These are phyloP conservation scores for Chloroceryle inda DNA, from an alignment of 2,797 vertebrate genomes.

Conservation along the genomic window DNA sequence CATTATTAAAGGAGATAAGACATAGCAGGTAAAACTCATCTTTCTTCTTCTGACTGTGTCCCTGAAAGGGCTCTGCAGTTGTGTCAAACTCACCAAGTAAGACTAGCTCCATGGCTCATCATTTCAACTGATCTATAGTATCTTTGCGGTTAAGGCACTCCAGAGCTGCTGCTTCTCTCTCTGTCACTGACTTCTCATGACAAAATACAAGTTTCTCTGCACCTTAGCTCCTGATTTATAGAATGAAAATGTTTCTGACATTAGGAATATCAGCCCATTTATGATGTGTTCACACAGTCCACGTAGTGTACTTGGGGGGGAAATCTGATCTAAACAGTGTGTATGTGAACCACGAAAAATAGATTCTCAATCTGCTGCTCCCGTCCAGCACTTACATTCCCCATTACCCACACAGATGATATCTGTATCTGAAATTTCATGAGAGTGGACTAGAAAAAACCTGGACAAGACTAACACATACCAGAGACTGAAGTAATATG, in stretches of 20 bases:
- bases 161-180: background rate
- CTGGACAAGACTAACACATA: conserved; percentile 52
- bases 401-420: background rate
- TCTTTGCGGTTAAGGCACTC: background rate
- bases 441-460: conserved; percentile 21
- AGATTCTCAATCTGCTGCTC: background rate
- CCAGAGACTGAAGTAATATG: conserved; percentile 59
- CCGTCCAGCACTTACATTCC: conserved; percentile 9
- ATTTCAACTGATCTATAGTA: background rate
- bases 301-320: background rate
- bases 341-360: background rate
- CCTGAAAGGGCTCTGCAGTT: background rate
- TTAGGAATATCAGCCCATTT: background rate
- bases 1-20: background rate
- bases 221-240: background rate
- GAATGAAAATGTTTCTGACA: background rate
- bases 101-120: background rate
- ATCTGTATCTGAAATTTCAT: conserved; percentile 27
- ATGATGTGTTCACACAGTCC: background rate
- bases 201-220: background rate
- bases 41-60: background rate
- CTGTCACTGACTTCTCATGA: background rate
- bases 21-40: background rate
- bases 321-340: background rate
- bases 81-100: background rate